Base-by-base conservation (phyloP, 2,888 invertebrate genomes). In the Sisyra nigra region DNA sequence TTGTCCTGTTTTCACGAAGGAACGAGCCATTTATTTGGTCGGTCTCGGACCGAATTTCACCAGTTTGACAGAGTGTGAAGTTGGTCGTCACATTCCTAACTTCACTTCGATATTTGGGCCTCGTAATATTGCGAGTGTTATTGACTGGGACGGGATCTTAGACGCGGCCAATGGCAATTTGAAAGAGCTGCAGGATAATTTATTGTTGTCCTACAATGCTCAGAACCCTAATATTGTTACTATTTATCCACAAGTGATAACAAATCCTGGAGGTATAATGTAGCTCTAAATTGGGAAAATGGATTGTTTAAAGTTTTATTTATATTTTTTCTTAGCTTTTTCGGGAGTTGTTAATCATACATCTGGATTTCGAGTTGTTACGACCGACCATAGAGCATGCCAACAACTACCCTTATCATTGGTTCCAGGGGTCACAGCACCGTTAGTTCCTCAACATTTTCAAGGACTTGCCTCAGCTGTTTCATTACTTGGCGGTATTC, bases 111-210 rank as follows among this genome's bases (percentile, higher is more conserved):
- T 70, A 11, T 58, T 71, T 48, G 67, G 64, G 10, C 61, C 66
- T 0, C 57, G 65, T 14, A 56, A 67, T 2, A 52, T 69, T 13
- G 62, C 65, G 44, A 61, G 68, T 8, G 67, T 71, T 49, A 66
- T 76, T 17, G 70, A 74, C 47, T 76, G 75, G 75, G 73, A 74
- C 47, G 60, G 67, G 54, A 66, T 75, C n/a, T 69, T 69, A 57
- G 72, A 74, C 46, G 62, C 69, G 37, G 64, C 70, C 0, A 54
- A 60, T 44, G 54, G 64, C 4, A 61, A 66, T 24, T 54, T 78
- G 41, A 66, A 69, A 15, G 67, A 71, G 36, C 54, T 80, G 38
- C 72, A 77, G 55, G 76, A 77, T 47, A 68, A 69, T 47, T 52
- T 79, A 40, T 59, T 80, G 41, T 55, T 78, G 19, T 64, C 67